Conservation (phyloP, 2,113 vertebrate species). For the Lycaon pictus region DNA sequence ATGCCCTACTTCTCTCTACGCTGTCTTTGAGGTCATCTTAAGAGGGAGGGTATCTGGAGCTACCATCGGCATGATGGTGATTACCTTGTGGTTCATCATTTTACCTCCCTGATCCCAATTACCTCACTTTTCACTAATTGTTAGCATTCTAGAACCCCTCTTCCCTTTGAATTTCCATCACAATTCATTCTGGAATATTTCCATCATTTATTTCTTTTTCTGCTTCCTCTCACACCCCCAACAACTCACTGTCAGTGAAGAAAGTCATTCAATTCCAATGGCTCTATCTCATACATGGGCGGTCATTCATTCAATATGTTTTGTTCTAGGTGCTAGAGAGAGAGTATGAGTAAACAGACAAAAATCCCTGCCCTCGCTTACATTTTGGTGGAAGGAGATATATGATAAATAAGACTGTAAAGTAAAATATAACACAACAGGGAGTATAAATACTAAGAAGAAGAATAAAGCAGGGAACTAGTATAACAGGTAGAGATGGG, state of each 20-base stretch:
- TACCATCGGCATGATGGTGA: neutral
- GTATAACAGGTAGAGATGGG: neutral
- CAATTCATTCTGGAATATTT: neutral
- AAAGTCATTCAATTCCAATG: neutral
- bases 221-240: neutral
- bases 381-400: neutral
- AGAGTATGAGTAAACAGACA: neutral
- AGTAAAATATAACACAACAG: neutral
- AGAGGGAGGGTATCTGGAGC: neutral
- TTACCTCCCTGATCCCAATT: neutral
- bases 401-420: neutral
- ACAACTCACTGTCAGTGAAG: neutral
- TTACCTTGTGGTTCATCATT: neutral
- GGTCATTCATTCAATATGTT: neutral
- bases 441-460: neutral
- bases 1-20: accelerated
- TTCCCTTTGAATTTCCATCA: neutral
- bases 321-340: neutral
- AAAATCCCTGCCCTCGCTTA: neutral
- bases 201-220: neutral
- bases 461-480: neutral
- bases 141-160: neutral
- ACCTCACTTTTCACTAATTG: neutral
- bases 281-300: neutral
- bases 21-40: neutral